A percentile compares a stretch with the other conserved stretches of the same genome.
Conservation (phyloP, 2,888 invertebrate species). For the Trachelus troglodyta region DNA sequence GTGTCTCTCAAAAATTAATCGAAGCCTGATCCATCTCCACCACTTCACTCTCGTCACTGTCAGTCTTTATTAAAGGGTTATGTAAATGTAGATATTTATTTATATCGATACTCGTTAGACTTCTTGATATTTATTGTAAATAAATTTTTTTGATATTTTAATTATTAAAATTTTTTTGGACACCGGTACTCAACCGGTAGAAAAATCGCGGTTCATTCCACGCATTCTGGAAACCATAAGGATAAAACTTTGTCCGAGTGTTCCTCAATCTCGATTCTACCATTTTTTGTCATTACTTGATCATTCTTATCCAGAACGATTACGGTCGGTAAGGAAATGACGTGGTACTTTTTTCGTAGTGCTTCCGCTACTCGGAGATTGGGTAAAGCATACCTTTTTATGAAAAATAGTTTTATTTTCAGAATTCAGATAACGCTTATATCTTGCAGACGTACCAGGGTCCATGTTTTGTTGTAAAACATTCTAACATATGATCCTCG, state of each 20-base stretch:
- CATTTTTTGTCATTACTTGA: constrained; percentile 32
- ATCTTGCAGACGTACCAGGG: constrained; percentile 30
- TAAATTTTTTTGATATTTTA: too few relatives aligned
- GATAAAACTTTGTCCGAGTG: constrained; percentile 26
- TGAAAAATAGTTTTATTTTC: neutral
- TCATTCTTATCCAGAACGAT: constrained; percentile 33
- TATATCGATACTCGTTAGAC: too few relatives aligned
- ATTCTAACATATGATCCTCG: constrained; percentile 31
- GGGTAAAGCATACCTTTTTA: constrained; percentile 39
- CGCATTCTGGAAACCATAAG: constrained; percentile 32
- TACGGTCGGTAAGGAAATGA: constrained; percentile 35
- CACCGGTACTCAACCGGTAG: too few relatives aligned
- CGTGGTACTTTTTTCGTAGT: constrained; percentile 35
- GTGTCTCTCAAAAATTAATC: neutral
- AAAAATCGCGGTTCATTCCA: too few relatives aligned
- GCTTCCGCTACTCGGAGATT: constrained; percentile 27
- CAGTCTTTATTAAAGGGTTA: too few relatives aligned
- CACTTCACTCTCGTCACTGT: too few relatives aligned
- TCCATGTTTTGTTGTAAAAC: constrained; percentile 37
- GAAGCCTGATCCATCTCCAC: neutral
- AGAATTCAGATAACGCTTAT: neutral
- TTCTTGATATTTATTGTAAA: too few relatives aligned
- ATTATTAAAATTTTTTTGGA: too few relatives aligned
- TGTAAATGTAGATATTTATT: too few relatives aligned
- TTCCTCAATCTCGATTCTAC: constrained; percentile 34